Evolutionary conservation across 2,888 invertebrate species (phyloP), one percentile per base, ranked within the genome.

Genomic region (Drosophila barbarae): DNA sequence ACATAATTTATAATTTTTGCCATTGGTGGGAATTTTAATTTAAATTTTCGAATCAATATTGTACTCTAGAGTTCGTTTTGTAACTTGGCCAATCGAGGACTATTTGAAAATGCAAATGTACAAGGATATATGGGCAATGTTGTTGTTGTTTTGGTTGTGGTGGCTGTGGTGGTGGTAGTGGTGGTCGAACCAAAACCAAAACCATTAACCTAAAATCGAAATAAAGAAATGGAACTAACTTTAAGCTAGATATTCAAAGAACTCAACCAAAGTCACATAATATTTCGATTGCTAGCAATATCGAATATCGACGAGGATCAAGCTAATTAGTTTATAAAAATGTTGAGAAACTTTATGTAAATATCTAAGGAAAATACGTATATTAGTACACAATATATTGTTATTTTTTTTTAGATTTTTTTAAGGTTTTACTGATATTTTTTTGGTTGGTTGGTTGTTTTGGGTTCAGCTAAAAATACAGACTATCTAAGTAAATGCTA

Each of bases 1-100:
- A 60, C 28, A 44, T 49, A 50, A 49, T 60, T 50, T n/a, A 26
- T 42, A 53, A 73, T 75, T 76, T 71, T 76, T 71, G 69, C 64
- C 71, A 71, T 69, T 68, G 3, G 18, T 41, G 49, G 32, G 55
- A 30, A 41, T 39, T 65, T 72, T 26, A 35, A 23, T 44, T 32
- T 28, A 23, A 61, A 36, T 50, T 42, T 42, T 35, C 15, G 26
- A 42, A 42, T 42, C 26, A 26, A 42, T 2, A 12, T 18, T 18
- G 18, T 39, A 6, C 35, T 28, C 12, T 12, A 23, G 41, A 23
- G 15, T 18, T 12, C 9, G 9, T 30, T 59, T 38, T 42, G 35
- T 23, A 32, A 44, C 42, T 35, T 36, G 49, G 59, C 58, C 59
- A 58, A 63, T 63, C 59, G 42, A 60, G 59, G 50, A 44, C 36